Conservation (phyloP, 2,888 invertebrate species). For the Acholoe squamosa region DNA sequence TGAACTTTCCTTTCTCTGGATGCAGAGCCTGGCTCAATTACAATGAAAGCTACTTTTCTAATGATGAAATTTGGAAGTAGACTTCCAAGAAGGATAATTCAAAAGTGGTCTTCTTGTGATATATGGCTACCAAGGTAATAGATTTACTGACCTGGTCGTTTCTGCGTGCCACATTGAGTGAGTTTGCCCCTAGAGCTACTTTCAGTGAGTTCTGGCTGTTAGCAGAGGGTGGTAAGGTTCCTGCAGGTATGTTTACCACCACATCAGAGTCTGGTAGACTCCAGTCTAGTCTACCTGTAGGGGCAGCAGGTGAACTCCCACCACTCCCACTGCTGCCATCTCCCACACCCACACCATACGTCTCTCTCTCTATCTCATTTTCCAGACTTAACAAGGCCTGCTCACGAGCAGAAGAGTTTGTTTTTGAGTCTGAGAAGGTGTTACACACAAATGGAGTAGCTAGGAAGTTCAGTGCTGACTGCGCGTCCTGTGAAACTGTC, state of each 20-base stretch:
- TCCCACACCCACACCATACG: not conserved
- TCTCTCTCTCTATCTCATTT: constrained; percentile 44
- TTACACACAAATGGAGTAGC: constrained; percentile 32
- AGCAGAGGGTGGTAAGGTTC: not conserved
- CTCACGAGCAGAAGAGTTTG: not conserved
- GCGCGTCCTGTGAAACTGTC: constrained; percentile 15
- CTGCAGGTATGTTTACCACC: not conserved
- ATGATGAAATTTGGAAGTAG: too few relatives aligned
- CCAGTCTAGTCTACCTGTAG: not conserved
- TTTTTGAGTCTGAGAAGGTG: not conserved
- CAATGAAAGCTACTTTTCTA: too few relatives aligned
- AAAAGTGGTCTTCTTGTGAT: too few relatives aligned
- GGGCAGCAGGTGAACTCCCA: not conserved
- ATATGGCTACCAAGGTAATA: not conserved
- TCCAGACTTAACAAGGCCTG: constrained; percentile 1
- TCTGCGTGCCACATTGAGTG: constrained; percentile 45
- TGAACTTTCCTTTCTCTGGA: too few relatives aligned
- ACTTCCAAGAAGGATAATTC: too few relatives aligned
- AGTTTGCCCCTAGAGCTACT: constrained; percentile 35
- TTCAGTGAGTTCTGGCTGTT: constrained; percentile 15
- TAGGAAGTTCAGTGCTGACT: constrained; percentile 12
- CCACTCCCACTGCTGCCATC: not conserved
- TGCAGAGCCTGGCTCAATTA: too few relatives aligned
- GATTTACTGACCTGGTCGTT: not conserved
- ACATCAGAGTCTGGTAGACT: constrained; percentile 40